Conservation (phyloP, 2,888 invertebrate species). For the Oxyteleia sp. region DNA sequence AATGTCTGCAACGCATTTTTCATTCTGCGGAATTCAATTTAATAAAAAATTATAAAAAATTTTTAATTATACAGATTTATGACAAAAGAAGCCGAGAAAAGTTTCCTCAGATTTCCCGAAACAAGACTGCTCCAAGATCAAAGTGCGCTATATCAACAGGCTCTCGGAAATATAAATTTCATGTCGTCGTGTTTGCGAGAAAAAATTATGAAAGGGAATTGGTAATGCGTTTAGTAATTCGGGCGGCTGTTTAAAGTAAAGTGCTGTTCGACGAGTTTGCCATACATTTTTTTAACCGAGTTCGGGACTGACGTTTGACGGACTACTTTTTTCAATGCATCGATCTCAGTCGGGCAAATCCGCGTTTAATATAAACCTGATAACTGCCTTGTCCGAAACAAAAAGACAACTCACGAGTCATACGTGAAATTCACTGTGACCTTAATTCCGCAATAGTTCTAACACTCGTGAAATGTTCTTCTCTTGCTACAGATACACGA, state of each 20-base stretch:
- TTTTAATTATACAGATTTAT: too few species aligned
- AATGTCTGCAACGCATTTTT: background rate
- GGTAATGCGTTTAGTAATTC: background rate
- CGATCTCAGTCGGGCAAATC: slow-evolving; percentile 24
- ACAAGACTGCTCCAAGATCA: too few species aligned
- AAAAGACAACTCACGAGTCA: slow-evolving; percentile 37
- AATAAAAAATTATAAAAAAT: background rate
- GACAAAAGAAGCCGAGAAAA: too few species aligned
- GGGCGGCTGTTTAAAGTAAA: background rate
- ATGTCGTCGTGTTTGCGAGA: too few species aligned
- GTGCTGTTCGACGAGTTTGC: background rate
- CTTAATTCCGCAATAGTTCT: slow-evolving; percentile 55
- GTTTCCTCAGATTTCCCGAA: too few species aligned
- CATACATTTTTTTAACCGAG: background rate
- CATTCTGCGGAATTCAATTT: background rate
- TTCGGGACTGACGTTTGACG: background rate
- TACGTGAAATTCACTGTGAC: slow-evolving; percentile 59
- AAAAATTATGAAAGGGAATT: background rate
- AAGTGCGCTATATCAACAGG: too few species aligned
- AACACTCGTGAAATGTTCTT: slow-evolving; percentile 39
- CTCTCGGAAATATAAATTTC: too few species aligned
- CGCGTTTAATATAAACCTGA: slow-evolving; percentile 34
- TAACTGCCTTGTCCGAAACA: slow-evolving; percentile 44
- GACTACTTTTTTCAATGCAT: slow-evolving; percentile 15
- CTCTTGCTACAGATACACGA: background rate